phyloP scores from a whole-genome alignment of 2,113 vertebrate species.

The human region DNA sequence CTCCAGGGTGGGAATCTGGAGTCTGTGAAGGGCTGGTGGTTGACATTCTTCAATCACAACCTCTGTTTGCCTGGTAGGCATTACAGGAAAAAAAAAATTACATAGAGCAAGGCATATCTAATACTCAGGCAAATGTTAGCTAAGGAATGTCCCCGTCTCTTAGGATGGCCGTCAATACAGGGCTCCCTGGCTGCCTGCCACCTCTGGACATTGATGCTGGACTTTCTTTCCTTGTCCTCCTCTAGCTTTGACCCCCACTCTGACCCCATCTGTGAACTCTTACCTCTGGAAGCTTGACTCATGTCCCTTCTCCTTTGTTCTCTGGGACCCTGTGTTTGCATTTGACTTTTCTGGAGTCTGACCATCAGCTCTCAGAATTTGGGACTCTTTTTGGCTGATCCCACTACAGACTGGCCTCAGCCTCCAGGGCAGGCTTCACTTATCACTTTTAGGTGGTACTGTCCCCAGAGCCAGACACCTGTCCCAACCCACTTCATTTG shows the following conservation, averaged over 20 bases:
- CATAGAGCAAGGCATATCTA: accelerated
- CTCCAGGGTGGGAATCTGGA: no score
- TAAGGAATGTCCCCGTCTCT: not conserved
- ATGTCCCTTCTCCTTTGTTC: not conserved
- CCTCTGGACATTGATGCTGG: not conserved
- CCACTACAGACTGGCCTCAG: not conserved
- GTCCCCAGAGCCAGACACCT: not conserved
- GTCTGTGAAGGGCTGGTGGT: not conserved
- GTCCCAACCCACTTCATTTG: accelerated
- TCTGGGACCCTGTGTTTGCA: not conserved
- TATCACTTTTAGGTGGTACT: not conserved
- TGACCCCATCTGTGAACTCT: not conserved
- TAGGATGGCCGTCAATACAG: accelerated
- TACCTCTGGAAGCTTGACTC: not conserved
- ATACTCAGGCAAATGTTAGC: not conserved
- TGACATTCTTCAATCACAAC: not conserved
- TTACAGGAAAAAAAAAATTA: not conserved
- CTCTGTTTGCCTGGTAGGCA: not conserved
- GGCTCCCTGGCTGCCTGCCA: not conserved
- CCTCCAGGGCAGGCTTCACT: not conserved
- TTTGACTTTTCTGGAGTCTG: not conserved
- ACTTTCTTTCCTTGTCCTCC: not conserved
- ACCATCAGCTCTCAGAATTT: not conserved
- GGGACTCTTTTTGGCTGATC: not conserved
- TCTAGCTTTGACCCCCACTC: not conserved